These are phyloP conservation scores for Drosophila nasuta DNA, from an alignment of 1,140 invertebrate species.

Conservation along the genomic window DNA sequence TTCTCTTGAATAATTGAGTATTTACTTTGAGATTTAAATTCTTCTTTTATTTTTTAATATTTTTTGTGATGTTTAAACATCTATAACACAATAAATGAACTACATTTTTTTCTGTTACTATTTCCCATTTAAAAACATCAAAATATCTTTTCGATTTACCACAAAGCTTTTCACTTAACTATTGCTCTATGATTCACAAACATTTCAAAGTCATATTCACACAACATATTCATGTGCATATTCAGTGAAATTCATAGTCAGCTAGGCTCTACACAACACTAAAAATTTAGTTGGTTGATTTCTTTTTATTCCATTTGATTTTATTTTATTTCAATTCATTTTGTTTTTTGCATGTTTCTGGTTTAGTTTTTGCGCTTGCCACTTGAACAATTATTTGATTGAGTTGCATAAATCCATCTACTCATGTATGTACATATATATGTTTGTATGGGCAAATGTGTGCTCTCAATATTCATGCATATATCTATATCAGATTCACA, in stretches of 20 bases:
- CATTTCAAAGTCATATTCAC: not conserved
- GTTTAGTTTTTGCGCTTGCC: constrained; percentile 36
- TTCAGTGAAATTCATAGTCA: constrained; percentile 13
- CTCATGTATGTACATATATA: constrained; percentile 12
- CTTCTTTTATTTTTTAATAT: no score
- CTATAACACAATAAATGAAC: no score
- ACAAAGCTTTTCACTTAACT: not conserved
- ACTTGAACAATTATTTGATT: constrained; percentile 64
- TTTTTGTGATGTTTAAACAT: no score
- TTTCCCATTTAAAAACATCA: no score
- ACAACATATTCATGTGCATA: not conserved
- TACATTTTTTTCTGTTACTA: no score
- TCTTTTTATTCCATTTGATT: constrained; percentile 21
- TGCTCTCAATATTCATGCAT: constrained; percentile 28
- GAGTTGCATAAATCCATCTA: constrained; percentile 43
- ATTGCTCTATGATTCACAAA: not conserved
- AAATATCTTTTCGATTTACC: not conserved
- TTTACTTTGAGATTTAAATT: no score
- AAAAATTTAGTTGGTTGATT: constrained; percentile 19
- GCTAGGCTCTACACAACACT: not conserved
- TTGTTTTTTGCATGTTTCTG: constrained; percentile 30
- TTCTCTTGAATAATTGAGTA: no score
- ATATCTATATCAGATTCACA: constrained; percentile 47
- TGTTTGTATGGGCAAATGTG: constrained; percentile 13
- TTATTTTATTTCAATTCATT: constrained; percentile 5